Percentiles rank a stretch among this genome's conserved stretches.
Evolutionary conservation across 2,113 vertebrate genomes (phyloP).

Genomic region (Hippolais icterina): DNA sequence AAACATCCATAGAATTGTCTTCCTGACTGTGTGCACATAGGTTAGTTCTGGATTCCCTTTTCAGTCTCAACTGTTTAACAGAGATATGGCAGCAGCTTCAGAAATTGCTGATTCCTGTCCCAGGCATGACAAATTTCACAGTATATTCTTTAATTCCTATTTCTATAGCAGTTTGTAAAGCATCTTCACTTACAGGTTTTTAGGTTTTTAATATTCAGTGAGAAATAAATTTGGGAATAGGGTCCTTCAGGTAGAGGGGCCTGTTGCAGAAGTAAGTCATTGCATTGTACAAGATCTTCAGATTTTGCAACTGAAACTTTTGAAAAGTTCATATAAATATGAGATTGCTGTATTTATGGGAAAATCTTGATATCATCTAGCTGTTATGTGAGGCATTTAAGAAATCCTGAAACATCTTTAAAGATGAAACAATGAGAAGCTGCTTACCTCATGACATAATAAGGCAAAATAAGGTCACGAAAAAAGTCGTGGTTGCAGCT

Average conservation of each 20-base stretch:
- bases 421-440: conserved; percentile 4
- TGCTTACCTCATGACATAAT: conserved; percentile 7
- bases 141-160: neutral
- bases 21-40: neutral
- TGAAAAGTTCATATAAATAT: neutral
- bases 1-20: neutral
- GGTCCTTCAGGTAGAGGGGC: neutral
- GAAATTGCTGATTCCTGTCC: neutral
- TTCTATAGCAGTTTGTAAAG: neutral
- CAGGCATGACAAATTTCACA: neutral
- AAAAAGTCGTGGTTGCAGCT: neutral
- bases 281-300: neutral
- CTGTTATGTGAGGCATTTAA: neutral
- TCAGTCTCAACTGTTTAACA: neutral
- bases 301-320: neutral
- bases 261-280: neutral
- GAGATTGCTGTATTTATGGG: neutral
- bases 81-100: neutral
- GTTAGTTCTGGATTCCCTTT: neutral
- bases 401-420: neutral
- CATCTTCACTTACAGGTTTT: neutral
- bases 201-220: neutral
- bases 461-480: conserved; percentile 9
- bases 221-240: neutral
- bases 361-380: neutral